Evolutionary conservation across 1,140 invertebrate species (phyloP).

Genomic region (Drosophila santomea): DNA sequence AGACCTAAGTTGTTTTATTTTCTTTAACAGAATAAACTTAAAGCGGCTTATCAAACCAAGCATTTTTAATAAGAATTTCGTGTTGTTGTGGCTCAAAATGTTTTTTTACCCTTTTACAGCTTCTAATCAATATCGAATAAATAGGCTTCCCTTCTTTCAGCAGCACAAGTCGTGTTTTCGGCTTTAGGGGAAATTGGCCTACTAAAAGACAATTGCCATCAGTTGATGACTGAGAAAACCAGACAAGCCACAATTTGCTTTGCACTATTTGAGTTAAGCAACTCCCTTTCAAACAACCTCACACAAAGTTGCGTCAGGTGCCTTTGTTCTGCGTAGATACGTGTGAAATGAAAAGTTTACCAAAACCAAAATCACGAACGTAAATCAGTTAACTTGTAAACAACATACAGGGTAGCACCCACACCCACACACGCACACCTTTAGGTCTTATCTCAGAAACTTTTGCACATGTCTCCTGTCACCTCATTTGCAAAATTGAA

Average conservation of each 20-base stretch:
- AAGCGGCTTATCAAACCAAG: no score
- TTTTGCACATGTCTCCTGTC: constrained; percentile 72
- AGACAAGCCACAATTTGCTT: constrained; percentile 41
- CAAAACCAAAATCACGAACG: constrained; percentile 67
- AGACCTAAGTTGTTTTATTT: no score
- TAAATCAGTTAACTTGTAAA: constrained; percentile 82
- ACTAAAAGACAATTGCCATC: constrained; percentile 14
- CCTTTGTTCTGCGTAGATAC: constrained; percentile 41
- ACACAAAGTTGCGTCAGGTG: constrained; percentile 22
- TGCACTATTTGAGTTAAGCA: constrained; percentile 39
- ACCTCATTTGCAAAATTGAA: constrained; percentile 81
- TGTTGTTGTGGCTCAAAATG: no score
- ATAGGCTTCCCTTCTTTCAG: neutral
- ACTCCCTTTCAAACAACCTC: constrained; percentile 11
- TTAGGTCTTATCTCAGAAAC: constrained; percentile 52
- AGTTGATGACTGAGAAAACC: neutral
- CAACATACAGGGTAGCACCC: constrained; percentile 36
- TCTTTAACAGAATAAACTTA: no score
- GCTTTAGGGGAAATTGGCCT: constrained; percentile 15
- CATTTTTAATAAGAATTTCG: no score
- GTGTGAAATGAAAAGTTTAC: constrained; percentile 71
- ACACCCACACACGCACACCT: constrained; percentile 14
- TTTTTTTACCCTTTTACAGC: no score
- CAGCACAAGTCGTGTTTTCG: neutral
- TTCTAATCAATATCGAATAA: neutral